Conservation (phyloP, 2,797 vertebrate species). For the Neolamprologus multifasciatus region DNA sequence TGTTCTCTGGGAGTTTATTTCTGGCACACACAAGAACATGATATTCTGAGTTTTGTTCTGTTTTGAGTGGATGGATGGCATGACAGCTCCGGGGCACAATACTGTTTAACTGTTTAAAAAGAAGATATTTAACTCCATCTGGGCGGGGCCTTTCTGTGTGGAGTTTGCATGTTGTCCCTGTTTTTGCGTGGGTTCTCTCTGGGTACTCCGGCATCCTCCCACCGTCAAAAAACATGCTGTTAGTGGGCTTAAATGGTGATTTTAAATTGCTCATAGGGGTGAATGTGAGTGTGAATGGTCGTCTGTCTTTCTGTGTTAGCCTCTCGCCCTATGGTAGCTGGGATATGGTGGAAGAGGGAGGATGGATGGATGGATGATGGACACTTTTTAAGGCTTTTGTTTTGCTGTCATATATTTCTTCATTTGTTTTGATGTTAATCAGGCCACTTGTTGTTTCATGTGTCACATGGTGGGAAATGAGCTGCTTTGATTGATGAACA, state of each 20-base stretch:
- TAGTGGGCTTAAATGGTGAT: not conserved
- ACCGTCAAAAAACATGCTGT: accelerated
- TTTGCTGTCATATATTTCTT: not conserved
- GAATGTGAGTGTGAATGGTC: not conserved
- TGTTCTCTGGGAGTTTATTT: not conserved
- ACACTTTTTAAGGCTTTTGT: not conserved
- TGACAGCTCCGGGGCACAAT: not conserved
- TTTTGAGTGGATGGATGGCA: not conserved
- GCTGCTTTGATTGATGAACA: not conserved
- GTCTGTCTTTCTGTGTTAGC: not conserved
- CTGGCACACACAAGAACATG: not conserved
- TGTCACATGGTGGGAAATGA: not conserved
- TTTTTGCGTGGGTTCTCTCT: not conserved
- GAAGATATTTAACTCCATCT: not conserved
- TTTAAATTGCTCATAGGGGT: not conserved
- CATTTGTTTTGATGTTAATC: not conserved
- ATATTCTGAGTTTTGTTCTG: not conserved
- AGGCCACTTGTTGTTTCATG: not conserved
- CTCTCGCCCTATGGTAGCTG: not conserved
- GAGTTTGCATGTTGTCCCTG: accelerated
- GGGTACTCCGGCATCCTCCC: not conserved
- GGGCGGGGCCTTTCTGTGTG: not conserved
- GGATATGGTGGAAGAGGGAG: not conserved
- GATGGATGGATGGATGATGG: not conserved
- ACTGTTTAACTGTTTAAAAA: not conserved